Percentiles rank a stretch among this genome's conserved stretches.
Evolutionary conservation across 2,888 invertebrate genomes (phyloP).

Genomic region (Sesia bembeciformis): DNA sequence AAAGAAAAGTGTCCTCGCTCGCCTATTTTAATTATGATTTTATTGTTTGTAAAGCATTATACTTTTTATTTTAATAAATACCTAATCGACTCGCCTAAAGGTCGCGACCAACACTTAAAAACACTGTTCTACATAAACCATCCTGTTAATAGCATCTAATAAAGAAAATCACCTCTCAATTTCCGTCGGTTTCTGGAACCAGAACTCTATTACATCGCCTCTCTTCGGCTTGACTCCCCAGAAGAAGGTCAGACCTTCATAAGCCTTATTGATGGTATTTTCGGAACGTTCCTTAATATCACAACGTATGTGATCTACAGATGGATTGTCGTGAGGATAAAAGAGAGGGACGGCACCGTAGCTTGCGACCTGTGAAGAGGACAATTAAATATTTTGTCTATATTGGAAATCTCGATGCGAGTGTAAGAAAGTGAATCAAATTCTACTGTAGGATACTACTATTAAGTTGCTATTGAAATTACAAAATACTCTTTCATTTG

Average conservation of each 20-base stretch:
- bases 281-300: slow-evolving; percentile 87
- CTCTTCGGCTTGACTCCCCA: slow-evolving; percentile 92
- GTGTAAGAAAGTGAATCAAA: neutral
- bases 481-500: no score
- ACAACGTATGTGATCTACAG: slow-evolving; percentile 79
- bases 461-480: neutral
- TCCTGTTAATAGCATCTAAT: no score
- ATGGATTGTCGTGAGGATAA: slow-evolving; percentile 84
- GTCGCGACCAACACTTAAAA: no score
- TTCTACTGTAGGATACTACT: neutral
- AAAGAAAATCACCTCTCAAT: slow-evolving; percentile 75
- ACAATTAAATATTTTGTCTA: neutral
- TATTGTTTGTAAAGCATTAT: no score
- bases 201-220: slow-evolving; percentile 86
- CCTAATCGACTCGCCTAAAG: no score
- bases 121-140: no score
- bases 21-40: no score
- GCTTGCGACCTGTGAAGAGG: slow-evolving; percentile 83
- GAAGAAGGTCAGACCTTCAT: slow-evolving; percentile 90
- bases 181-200: slow-evolving; percentile 81
- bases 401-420: neutral
- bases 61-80: no score
- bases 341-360: slow-evolving; percentile 88
- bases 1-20: no score
- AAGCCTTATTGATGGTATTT: slow-evolving; percentile 86